A percentile compares a stretch with the other conserved stretches of the same genome.
phyloP scores from a whole-genome alignment of 1,140 invertebrate species.

The Drosophila sucinea region DNA sequence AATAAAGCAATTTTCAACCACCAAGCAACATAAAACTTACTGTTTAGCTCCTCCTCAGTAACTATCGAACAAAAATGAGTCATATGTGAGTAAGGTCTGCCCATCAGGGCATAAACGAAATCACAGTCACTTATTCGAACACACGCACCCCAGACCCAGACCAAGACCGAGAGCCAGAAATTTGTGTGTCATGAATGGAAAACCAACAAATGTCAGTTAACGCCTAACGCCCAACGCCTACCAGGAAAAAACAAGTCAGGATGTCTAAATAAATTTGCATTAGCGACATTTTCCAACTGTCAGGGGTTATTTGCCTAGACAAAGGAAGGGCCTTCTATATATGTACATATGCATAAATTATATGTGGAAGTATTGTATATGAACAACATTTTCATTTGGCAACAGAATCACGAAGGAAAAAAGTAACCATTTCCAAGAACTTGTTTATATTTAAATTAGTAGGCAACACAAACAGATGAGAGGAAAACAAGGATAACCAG shows the following conservation, averaged over 20 bases:
- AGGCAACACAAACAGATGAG: conserved; percentile 45
- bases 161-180: background rate
- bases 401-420: background rate
- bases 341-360: conserved; percentile 48
- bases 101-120: conserved; percentile 7
- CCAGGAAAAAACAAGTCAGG: conserved; percentile 21
- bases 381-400: conserved; percentile 9
- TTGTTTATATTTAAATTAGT: conserved; percentile 70
- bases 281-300: conserved; percentile 27
- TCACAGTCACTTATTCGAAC: conserved; percentile 19
- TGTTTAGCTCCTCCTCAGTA: conserved; percentile 7
- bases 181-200: conserved; percentile 16
- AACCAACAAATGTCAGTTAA: conserved; percentile 23
- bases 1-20: conserved; percentile 2
- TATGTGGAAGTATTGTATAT: conserved; percentile 7
- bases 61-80: conserved; percentile 19
- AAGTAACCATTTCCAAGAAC: conserved; percentile 42
- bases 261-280: conserved; percentile 35
- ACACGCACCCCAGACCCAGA: conserved; percentile 13
- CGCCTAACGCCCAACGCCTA: conserved; percentile 32
- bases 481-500: conserved; percentile 19
- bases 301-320: conserved; percentile 17
- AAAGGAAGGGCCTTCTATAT: conserved; percentile 13
- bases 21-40: background rate
- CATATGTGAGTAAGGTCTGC: conserved; percentile 16